Conservation (phyloP, 1,140 invertebrate genomes). For the Archivesica marissinica region DNA sequence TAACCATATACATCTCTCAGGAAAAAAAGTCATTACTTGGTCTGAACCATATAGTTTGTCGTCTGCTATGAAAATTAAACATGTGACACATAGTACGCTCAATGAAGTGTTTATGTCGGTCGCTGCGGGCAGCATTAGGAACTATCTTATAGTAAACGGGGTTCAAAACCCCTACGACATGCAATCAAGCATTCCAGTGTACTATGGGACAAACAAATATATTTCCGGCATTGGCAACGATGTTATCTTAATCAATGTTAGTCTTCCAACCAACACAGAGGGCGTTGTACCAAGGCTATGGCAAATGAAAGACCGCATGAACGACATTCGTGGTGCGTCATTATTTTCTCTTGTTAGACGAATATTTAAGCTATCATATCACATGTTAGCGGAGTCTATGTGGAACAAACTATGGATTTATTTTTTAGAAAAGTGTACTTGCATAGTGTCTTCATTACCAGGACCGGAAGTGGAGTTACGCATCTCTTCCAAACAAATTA, state of each 20-base stretch:
- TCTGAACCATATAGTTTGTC: constrained; percentile 84
- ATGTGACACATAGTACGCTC: constrained; percentile 85
- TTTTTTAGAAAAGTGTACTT: constrained; percentile 79
- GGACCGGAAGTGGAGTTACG: constrained; percentile 84
- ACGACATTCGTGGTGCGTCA: constrained; percentile 85
- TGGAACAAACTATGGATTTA: constrained; percentile 71
- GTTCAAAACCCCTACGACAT: constrained; percentile 84
- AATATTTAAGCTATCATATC: constrained; percentile 75
- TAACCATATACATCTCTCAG: constrained; percentile 73
- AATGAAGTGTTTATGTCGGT: constrained; percentile 86
- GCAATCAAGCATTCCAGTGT: constrained; percentile 84
- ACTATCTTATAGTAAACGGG: constrained; percentile 75
- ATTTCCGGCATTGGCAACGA: constrained; percentile 72
- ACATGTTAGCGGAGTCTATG: constrained; percentile 69
- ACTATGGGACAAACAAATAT: constrained; percentile 71
- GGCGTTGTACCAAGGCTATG: constrained; percentile 87
- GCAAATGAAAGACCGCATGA: constrained; percentile 85
- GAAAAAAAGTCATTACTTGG: constrained; percentile 83
- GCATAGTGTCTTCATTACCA: constrained; percentile 84
- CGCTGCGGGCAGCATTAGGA: constrained; percentile 85
- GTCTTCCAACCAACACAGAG: constrained; percentile 85
- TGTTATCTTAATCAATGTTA: constrained; percentile 84
- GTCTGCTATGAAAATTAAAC: constrained; percentile 82
- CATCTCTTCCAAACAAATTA: constrained; percentile 83
- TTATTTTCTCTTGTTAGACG: constrained; percentile 85